phyloP scores from a whole-genome alignment of 2,113 vertebrate species.

The Pionites leucogaster region DNA sequence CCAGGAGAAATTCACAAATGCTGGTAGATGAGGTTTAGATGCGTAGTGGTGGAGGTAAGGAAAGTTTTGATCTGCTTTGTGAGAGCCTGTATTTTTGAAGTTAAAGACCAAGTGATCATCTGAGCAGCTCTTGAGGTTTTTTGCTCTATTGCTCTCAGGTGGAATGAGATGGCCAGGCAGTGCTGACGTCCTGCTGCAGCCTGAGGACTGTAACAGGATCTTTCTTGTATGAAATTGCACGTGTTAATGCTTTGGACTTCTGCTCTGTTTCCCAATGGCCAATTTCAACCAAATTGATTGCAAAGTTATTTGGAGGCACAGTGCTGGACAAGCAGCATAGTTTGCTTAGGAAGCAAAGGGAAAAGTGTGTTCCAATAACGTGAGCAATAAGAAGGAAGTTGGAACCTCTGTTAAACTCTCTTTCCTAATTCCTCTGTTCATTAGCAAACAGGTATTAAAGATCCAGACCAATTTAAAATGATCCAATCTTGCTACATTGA shows the following conservation, averaged over 20 bases:
- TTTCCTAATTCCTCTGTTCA: background rate
- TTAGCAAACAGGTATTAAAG: background rate
- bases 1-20: background rate
- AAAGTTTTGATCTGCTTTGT: background rate
- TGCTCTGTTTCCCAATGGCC: background rate
- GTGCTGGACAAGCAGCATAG: background rate
- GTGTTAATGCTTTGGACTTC: background rate
- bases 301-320: background rate
- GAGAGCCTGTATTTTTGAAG: background rate
- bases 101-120: background rate
- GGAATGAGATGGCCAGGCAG: background rate
- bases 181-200: background rate
- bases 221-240: background rate
- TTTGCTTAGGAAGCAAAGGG: background rate
- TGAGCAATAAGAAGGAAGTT: background rate
- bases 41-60: background rate
- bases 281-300: background rate
- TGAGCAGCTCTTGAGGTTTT: background rate
- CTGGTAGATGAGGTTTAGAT: background rate
- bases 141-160: background rate
- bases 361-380: background rate
- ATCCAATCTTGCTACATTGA: background rate
- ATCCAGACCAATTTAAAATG: background rate
- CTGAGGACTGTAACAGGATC: background rate
- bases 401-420: background rate